Percentiles rank a stretch among this genome's conserved stretches.
Evolutionary conservation across 1,140 invertebrate species (phyloP).

Genomic region (Gonioctena quinquepunctata): DNA sequence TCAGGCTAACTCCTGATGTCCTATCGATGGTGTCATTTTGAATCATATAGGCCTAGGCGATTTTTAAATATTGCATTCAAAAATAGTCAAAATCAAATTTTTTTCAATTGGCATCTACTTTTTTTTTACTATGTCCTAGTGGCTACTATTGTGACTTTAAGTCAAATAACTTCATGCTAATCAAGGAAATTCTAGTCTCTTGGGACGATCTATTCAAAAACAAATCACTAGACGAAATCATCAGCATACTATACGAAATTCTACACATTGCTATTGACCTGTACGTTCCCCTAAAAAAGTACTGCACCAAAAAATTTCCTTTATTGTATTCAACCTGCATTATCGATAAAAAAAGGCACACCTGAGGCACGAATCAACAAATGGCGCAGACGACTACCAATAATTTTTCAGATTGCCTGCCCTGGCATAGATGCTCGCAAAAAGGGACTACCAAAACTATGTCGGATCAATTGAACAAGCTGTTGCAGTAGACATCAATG

Average conservation of each 20-base stretch:
- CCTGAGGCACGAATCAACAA: no score
- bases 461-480: background rate
- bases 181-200: background rate
- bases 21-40: no score
- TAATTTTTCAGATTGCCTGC: background rate
- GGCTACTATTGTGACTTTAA: background rate
- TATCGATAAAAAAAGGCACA: no score
- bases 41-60: no score
- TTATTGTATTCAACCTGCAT: background rate
- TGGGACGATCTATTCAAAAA: background rate
- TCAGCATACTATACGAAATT: background rate
- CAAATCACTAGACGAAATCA: background rate
- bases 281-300: background rate
- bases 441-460: background rate
- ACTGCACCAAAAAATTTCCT: background rate
- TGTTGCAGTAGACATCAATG: no score
- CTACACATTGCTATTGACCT: no score
- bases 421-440: no score
- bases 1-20: no score
- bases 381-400: background rate
- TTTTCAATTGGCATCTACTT: no score
- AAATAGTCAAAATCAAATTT: no score
- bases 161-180: background rate
- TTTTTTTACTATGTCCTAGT: no score
- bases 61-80: no score